Evolutionary conservation across 2,888 invertebrate genomes (phyloP).

Genomic region (Cheilosia variabilis): DNA sequence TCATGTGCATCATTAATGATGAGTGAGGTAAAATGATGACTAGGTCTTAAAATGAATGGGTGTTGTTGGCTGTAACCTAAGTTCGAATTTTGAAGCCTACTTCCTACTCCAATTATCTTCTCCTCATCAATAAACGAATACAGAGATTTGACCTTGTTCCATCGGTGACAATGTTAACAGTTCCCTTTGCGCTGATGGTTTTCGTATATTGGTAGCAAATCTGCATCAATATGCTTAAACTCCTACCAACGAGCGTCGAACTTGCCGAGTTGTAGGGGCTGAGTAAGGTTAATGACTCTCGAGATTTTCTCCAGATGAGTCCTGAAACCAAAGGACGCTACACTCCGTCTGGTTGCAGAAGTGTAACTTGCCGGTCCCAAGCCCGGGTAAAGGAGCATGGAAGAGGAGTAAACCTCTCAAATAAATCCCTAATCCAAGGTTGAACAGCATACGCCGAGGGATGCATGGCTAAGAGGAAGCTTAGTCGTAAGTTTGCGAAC

Average conservation of each 20-base stretch:
- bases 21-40: constrained; percentile 6
- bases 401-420: fast-evolving
- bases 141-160: neutral
- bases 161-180: neutral
- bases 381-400: too few relatives aligned
- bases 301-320: too few relatives aligned
- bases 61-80: neutral
- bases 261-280: too few relatives aligned
- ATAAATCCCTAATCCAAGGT: too few relatives aligned
- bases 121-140: neutral
- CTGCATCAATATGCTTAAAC: neutral
- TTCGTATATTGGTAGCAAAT: neutral
- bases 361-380: too few relatives aligned
- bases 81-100: neutral
- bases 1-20: constrained; percentile 3
- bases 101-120: constrained; percentile 3
- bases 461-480: too few relatives aligned
- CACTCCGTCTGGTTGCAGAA: too few relatives aligned
- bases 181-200: neutral
- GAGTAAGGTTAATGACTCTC: too few relatives aligned
- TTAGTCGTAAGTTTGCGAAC: too few relatives aligned
- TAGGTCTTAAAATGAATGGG: neutral
- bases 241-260: too few relatives aligned
- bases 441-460: too few relatives aligned
- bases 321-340: too few relatives aligned